Percentiles rank a stretch among this genome's conserved stretches.
phyloP scores from a whole-genome alignment of 2,797 vertebrate species.

The Knipowitschia caucasica region DNA sequence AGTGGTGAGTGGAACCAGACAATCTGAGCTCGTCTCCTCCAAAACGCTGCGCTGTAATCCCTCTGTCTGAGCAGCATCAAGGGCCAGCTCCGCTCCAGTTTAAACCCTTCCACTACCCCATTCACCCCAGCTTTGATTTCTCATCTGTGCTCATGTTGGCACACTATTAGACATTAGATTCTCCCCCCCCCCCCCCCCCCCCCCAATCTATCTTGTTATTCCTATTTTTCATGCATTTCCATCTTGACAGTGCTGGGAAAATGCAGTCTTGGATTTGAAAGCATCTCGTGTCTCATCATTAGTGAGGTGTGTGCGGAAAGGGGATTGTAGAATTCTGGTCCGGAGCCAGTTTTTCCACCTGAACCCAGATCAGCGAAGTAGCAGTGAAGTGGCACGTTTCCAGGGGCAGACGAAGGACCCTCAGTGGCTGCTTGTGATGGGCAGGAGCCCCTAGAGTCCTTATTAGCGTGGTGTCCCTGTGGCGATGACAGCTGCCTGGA shows the following conservation, averaged over 20 bases:
- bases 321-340: conserved; percentile 50
- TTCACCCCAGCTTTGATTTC: conserved; percentile 20
- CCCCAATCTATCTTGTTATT: conserved; percentile 17
- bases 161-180: conserved; percentile 20
- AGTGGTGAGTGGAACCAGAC: conserved; percentile 83
- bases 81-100: conserved; percentile 13
- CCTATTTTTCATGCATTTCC: conserved; percentile 23
- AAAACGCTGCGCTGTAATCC: conserved; percentile 6
- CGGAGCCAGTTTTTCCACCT: conserved; percentile 64
- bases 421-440: conserved; percentile 62
- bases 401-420: conserved; percentile 63
- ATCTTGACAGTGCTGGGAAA: conserved; percentile 47
- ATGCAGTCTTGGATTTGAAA: conserved; percentile 43
- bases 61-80: conserved; percentile 7
- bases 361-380: conserved; percentile 45
- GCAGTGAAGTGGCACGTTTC: conserved; percentile 59
- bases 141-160: conserved; percentile 9
- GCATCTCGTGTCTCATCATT: conserved; percentile 64
- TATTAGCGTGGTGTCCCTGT: conserved; percentile 76
- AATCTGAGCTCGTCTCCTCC: conserved; percentile 17
- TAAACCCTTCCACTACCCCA: conserved; percentile 1
- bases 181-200: conserved; percentile 6
- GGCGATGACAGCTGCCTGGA: conserved; percentile 77
- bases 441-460: conserved; percentile 68
- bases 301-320: conserved; percentile 55